phyloP scores from a whole-genome alignment of 2,797 vertebrate species.

The Xenopus petersii region DNA sequence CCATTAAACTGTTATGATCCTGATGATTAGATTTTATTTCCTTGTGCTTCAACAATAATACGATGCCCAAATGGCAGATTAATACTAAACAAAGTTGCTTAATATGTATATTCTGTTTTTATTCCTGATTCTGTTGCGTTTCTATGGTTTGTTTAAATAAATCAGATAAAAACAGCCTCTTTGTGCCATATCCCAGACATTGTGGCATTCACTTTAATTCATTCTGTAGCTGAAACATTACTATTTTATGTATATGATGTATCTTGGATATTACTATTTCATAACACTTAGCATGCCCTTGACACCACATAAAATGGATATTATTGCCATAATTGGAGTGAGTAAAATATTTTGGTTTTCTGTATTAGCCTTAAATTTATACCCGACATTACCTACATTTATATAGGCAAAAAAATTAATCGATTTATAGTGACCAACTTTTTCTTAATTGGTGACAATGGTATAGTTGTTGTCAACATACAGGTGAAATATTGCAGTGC shows the following conservation, averaged over 20 bases:
- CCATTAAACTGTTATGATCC: not conserved
- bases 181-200: constrained; percentile 5
- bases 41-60: not conserved
- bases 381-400: too few relatives aligned
- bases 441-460: too few relatives aligned
- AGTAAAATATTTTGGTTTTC: too few relatives aligned
- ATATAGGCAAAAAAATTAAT: too few relatives aligned
- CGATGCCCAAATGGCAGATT: not conserved
- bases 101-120: too few relatives aligned
- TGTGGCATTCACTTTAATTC: constrained; percentile 5
- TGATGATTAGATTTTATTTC: not conserved
- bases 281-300: constrained; percentile 19
- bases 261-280: constrained; percentile 19
- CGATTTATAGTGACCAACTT: too few relatives aligned
- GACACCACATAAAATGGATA: constrained; percentile 28
- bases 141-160: too few relatives aligned
- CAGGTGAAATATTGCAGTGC: too few relatives aligned
- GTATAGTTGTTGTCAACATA: too few relatives aligned
- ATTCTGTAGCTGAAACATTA: constrained; percentile 9
- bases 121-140: too few relatives aligned
- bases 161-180: not conserved
- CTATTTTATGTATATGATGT: constrained; percentile 22
- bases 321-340: constrained; percentile 25
- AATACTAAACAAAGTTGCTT: not conserved
- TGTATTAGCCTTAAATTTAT: too few relatives aligned